phyloP scores from a whole-genome alignment of 2,888 invertebrate genomes.

The Drosophila neoperkinsi region DNA sequence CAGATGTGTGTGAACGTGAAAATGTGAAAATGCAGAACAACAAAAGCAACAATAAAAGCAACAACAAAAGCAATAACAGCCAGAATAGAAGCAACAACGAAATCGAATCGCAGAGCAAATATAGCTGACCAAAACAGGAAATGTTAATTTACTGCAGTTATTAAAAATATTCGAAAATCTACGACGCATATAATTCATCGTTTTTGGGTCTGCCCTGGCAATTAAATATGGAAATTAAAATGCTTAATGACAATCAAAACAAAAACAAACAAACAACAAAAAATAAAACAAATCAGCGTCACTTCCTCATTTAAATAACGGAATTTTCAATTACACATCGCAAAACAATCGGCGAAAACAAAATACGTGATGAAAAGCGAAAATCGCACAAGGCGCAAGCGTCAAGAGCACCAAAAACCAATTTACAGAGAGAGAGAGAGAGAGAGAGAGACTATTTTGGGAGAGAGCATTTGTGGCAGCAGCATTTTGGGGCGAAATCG shows the following conservation, averaged over 20 bases:
- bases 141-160: constrained; percentile 63
- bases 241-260: constrained; percentile 19
- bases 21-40: constrained; percentile 19
- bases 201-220: constrained; percentile 43
- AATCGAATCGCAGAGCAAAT: constrained; percentile 25
- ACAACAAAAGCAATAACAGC: constrained; percentile 23
- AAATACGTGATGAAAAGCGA: constrained; percentile 74
- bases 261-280: constrained; percentile 6
- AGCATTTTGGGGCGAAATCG: constrained; percentile 30
- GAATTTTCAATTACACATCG: constrained; percentile 76
- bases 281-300: constrained; percentile 59
- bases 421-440: neutral
- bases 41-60: neutral
- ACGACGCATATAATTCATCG: constrained; percentile 36
- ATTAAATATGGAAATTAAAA: constrained; percentile 74
- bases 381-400: constrained; percentile 66
- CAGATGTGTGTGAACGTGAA: constrained; percentile 52
- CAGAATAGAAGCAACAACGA: constrained; percentile 12
- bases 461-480: constrained; percentile 4
- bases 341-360: constrained; percentile 58
- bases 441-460: neutral
- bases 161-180: constrained; percentile 18
- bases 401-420: constrained; percentile 41
- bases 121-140: constrained; percentile 52
- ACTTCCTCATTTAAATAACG: constrained; percentile 80